These are phyloP conservation scores for Apeira syringaria DNA, from an alignment of 2,888 invertebrate species.

Conservation along the genomic window DNA sequence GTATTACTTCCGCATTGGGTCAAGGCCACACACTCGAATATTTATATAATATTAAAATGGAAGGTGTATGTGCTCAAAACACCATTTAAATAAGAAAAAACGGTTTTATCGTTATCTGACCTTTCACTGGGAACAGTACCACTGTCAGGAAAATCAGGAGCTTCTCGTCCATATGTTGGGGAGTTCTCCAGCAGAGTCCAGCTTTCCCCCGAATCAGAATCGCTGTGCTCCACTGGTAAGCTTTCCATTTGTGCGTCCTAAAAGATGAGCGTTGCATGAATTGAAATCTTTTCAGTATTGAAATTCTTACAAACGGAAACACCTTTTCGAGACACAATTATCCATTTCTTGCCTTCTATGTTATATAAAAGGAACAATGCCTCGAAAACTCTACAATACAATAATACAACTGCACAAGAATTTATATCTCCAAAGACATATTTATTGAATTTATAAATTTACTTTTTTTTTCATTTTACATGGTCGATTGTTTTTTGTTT, in stretches of 20 bases:
- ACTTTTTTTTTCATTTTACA: conserved; percentile 13
- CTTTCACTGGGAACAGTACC: conserved; percentile 37
- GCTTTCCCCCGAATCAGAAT: conserved; percentile 80
- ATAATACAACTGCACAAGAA: no score
- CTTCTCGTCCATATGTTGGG: conserved; percentile 50
- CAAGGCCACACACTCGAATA: no score
- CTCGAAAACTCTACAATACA: no score
- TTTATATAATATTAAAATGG: no score
- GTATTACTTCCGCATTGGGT: no score
- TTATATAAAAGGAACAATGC: no score
- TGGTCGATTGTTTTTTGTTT: conserved; percentile 30
- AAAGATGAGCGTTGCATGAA: neutral
- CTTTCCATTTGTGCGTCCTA: conserved; percentile 62
- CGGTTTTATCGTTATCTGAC: no score
- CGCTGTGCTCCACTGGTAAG: conserved; percentile 63
- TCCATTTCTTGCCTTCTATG: no score
- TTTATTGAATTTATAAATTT: conserved; percentile 15
- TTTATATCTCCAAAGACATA: conserved; percentile 21
- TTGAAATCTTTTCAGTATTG: no score
- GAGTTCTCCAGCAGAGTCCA: conserved; percentile 72
- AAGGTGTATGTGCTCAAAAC: conserved; percentile 1
- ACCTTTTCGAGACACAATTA: no score
- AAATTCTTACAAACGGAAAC: no score
- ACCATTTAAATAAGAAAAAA: no score
- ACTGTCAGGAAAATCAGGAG: conserved; percentile 47